Base-by-base conservation (phyloP, 2,797 vertebrate genomes). In the Pseudochirops corinnae region DNA sequence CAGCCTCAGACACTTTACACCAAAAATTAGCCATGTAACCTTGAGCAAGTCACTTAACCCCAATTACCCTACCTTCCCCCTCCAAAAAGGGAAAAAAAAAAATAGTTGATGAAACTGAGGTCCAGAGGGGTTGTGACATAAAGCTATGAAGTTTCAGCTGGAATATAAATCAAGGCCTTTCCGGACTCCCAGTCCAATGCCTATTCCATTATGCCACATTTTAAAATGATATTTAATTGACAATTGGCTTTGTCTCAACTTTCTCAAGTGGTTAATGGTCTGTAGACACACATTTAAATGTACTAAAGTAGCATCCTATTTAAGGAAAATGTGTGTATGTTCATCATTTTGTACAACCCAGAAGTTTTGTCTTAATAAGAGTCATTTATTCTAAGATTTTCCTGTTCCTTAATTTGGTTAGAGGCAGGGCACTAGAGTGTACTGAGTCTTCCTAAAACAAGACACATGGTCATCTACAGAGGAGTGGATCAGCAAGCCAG, bases 311-410 rank as follows among this genome's bases (percentile, higher is more conserved):
- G 92, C 90, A 13, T 53, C 74, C 0, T 50, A 94, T 91, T 56
- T 94, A 74, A 39, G 50, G 91, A 46, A 82, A 90, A 3, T 9
- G 74, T 46, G 18, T 39, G 11, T 87, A 0, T 90, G 3, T 21
- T 53, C 56, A 87, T 93, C 91, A 46, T 93, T 96, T 90, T 74
- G 93, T 91, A 94, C 91, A 92, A 52, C 62, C 55, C 74, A 95
- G 94, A 56, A 16, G 10, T 29, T 10, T 67, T 55, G 4, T 95
- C 33, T 16, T 95, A 94, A 56, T 93, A 60, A 91, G 55, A 94
- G 56, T 94, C 50, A 6, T 67, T 18, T 56, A 92, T 29, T 57
- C 55, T 93, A 39, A 90, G 13, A 91, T 50, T 91, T 39, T 95
- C 67, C 5, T 90, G 26, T 52, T 93, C 56, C 55, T 14, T 92